Evolutionary conservation across 2,113 vertebrate species (phyloP), one percentile per base, ranked within the genome.

Genomic region (Corynorhinus townsendii): DNA sequence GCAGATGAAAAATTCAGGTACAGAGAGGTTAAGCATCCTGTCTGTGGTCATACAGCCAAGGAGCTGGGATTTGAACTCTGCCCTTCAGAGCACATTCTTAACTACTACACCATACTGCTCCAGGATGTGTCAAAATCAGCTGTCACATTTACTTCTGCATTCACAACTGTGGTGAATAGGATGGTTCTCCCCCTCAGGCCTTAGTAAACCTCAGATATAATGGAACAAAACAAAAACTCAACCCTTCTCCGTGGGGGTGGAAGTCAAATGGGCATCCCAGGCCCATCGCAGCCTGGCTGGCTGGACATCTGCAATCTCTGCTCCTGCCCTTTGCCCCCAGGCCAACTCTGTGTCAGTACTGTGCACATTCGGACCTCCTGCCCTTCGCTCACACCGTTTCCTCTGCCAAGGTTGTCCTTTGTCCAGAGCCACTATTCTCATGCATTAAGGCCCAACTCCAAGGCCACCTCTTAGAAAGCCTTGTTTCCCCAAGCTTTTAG

Each of bases 311-410:
- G 33, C n/a, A 2, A n/a, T 20, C 73, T 64, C 69, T 56, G 75
- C 22, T 77, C 28, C 28, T 24, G 16, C 17, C n/a, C 87, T 76
- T 43, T 4, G 15, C 28, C 12, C 43, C 1, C 14, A 26, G 26
- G 22, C 30, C 40, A 49, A 22, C 20, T 4, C 22, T 4, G 47
- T 38, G 26, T 22, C 1, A 49, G 40, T 0, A 2, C 47, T 12
- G 11, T 0, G 4, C 1, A 0, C 0, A 2, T 14, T 59, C 22
- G 66, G 33, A 15, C 43, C 52, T 68, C 47, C 86, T 73, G 35
- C 33, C 73, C n/a, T 47, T 1, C 3, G 1, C 5, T n/a, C 35
- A 38, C 35, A 20, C 38, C 0, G 0, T 4, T 2, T 85, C 62
- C n/a, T 89, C 59, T 82, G 73, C 45, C 40, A 2, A n/a, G 11